Conservation (phyloP, 2,113 vertebrate species). For the Crotalus tigris region DNA sequence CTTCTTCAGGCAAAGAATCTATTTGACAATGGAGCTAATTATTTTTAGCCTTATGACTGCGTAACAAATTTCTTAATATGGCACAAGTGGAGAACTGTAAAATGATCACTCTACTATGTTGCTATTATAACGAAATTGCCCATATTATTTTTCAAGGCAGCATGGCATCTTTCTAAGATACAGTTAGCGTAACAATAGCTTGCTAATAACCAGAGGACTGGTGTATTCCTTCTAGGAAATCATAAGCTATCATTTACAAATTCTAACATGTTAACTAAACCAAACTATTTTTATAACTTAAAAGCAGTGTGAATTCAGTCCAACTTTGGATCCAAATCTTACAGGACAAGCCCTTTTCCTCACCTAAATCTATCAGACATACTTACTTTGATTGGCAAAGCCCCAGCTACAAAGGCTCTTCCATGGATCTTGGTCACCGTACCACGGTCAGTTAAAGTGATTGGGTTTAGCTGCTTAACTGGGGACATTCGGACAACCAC, state of each 20-base stretch:
- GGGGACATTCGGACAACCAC: conserved; percentile 81
- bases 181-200: neutral
- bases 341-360: neutral
- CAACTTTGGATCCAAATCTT: neutral
- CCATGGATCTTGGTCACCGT: conserved; percentile 92
- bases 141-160: neutral
- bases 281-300: neutral
- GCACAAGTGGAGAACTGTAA: neutral
- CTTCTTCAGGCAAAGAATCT: neutral
- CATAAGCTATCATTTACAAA: neutral
- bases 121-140: neutral
- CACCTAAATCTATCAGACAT: neutral
- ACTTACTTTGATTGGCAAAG: conserved; percentile 89
- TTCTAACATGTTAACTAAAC: neutral
- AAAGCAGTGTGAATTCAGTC: neutral
- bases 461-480: conserved; percentile 82
- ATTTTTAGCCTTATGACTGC: neutral
- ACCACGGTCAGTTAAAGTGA: conserved; percentile 87
- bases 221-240: neutral
- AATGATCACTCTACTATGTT: neutral
- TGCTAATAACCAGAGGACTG: neutral
- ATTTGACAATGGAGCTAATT: neutral
- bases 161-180: neutral
- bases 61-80: neutral
- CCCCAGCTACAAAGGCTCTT: conserved; percentile 90